Base-by-base conservation (phyloP, 1,140 invertebrate genomes). In the Bombus balteatus region DNA sequence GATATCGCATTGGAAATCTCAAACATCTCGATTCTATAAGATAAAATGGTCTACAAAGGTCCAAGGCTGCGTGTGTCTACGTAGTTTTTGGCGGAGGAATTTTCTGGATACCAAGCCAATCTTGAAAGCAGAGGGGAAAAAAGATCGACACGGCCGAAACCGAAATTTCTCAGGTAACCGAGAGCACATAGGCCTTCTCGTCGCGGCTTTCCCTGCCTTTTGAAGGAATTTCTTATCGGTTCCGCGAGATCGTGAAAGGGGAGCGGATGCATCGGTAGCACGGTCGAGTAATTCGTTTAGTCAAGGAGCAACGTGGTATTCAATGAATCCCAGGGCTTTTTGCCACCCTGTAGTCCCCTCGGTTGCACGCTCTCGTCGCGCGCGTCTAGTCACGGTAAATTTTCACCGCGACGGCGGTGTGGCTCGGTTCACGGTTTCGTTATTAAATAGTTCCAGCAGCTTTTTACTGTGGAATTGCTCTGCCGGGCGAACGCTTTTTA, bases 211-310 rank as follows among this genome's bases (percentile, higher is more conserved):
- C 68, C 47, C 68, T 28, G 39, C 39, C 41, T 37, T 71, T 57
- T 13, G 57, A 43, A 78, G 59, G 59, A 78, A 65, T 66, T 65
- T n/a, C 59, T 78, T 79, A 79, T 66, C 77, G 37, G 62, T 76
- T 15, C 13, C 74, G 74, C 74, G 74, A 41, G 53, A 73, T 66
- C 78, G 28, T 37, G 22, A 72, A 72, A 72, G 39, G 9, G 53
- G 22, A 74, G 12, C 15, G 65, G n/a, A 34, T 13, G 13, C 68
- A 62, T 72, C 47, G n/a, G 39, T 59, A 74, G 59, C 80, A 65
- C 80, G 80, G 57, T 15, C 53, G 53, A 75, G 39, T 74, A 82
- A 82, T 82, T 82, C 80, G 80, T 75, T 82, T 41, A 43, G 22
- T 37, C 80, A 25, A 62, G 71, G 41, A 73, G 41, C 39, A 72